phyloP scores from a whole-genome alignment of 2,797 vertebrate genomes.

The Falco biarmicus region DNA sequence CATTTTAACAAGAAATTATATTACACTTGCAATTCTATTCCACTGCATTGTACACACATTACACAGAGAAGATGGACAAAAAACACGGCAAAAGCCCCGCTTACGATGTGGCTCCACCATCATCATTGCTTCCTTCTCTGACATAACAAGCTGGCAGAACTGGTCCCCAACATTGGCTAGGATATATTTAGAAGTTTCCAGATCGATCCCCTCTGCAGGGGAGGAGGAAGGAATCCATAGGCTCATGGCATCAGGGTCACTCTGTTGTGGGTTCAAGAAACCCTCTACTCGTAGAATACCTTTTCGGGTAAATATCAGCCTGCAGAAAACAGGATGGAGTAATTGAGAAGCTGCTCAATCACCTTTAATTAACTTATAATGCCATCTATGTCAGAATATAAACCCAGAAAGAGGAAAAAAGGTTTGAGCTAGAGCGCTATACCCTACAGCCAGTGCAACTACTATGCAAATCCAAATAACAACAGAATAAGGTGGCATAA shows the following conservation, averaged over 20 bases:
- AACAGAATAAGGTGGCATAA: background rate
- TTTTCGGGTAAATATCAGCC: constrained; percentile 96
- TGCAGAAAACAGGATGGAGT: constrained; percentile 59
- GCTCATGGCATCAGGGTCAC: constrained; percentile 96
- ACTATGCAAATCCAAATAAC: background rate
- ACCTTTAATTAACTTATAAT: background rate
- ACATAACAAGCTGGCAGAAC: constrained; percentile 99
- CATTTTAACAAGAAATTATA: background rate
- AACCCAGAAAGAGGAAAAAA: background rate
- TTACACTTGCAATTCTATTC: background rate
- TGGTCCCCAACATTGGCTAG: constrained; percentile 98
- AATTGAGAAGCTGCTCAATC: background rate
- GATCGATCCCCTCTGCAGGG: constrained; percentile 91
- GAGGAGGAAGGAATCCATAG: constrained; percentile 93
- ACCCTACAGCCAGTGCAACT: background rate
- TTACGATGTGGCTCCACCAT: constrained; percentile 99
- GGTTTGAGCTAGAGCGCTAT: background rate
- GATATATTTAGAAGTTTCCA: constrained; percentile 99
- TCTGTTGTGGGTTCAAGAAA: constrained; percentile 96
- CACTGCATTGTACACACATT: background rate
- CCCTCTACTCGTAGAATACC: constrained; percentile 96
- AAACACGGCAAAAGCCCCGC: constrained; percentile 54
- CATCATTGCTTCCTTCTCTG: constrained; percentile 99
- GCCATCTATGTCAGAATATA: background rate
- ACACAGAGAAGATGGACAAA: background rate